A percentile compares a stretch with the other conserved stretches of the same genome.
These are phyloP conservation scores for Lemur catta DNA, from an alignment of 2,797 vertebrate genomes.

Conservation along the genomic window DNA sequence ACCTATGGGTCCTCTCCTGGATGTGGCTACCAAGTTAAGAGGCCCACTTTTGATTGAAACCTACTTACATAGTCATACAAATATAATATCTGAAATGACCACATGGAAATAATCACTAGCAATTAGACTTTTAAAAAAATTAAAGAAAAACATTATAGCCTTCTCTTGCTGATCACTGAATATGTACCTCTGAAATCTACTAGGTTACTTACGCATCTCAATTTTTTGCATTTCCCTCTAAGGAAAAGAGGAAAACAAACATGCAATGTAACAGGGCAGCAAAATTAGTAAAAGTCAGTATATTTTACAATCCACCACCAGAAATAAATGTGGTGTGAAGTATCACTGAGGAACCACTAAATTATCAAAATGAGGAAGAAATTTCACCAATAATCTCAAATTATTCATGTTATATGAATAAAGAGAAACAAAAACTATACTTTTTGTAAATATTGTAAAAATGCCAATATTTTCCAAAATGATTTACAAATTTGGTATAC, in stretches of 20 bases:
- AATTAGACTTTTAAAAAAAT: not conserved
- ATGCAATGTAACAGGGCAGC: not conserved
- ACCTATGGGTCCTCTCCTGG: not conserved
- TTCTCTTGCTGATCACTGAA: not conserved
- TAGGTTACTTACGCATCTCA: not conserved
- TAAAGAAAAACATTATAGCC: not conserved
- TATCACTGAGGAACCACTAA: not conserved
- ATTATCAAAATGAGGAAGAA: not conserved
- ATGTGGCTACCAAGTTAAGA: not conserved
- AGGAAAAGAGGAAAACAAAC: conserved; percentile 8
- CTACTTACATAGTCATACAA: not conserved
- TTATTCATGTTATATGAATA: not conserved
- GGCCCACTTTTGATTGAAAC: not conserved
- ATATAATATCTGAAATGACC: not conserved
- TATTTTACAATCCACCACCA: not conserved
- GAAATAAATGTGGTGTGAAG: not conserved
- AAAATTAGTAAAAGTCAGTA: not conserved
- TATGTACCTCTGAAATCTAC: not conserved
- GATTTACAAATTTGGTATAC: conserved; percentile 4
- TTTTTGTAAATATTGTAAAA: not conserved
- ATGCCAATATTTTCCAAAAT: not conserved
- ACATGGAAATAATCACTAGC: not conserved
- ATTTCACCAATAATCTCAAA: not conserved
- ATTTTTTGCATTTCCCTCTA: not conserved
- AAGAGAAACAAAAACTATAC: not conserved